A percentile compares a stretch with the other conserved stretches of the same genome.
These are phyloP conservation scores for Sminthurinus aureus DNA, from an alignment of 2,888 invertebrate species.

Conservation along the genomic window DNA sequence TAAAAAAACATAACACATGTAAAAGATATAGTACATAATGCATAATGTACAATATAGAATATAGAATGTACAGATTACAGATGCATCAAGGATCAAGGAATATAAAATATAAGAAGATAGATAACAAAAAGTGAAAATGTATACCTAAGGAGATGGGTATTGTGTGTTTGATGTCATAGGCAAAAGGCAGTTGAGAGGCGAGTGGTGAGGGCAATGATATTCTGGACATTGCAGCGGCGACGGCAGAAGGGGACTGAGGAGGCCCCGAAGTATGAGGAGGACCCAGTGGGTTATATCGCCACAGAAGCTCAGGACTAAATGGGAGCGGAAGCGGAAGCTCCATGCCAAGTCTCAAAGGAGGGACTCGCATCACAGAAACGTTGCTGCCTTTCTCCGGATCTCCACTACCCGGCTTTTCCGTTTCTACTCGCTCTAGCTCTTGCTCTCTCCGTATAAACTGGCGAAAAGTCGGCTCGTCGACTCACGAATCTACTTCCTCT, in stretches of 20 bases:
- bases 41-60: not conserved
- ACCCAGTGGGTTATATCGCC: constrained; percentile 76
- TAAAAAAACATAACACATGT: not conserved
- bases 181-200: constrained; percentile 71
- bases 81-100: no score
- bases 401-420: constrained; percentile 49
- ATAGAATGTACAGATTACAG: not conserved
- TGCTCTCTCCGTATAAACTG: constrained; percentile 22
- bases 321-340: constrained; percentile 79
- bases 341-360: constrained; percentile 65
- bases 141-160: constrained; percentile 76
- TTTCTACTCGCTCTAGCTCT: constrained; percentile 23
- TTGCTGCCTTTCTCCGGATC: constrained; percentile 49
- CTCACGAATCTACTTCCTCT: constrained; percentile 44
- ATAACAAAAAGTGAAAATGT: not conserved
- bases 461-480: constrained; percentile 40
- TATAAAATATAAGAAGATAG: no score
- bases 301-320: constrained; percentile 83
- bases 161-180: constrained; percentile 84
- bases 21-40: not conserved
- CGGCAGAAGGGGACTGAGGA: constrained; percentile 57
- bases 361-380: constrained; percentile 60
- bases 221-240: constrained; percentile 56
- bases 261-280: constrained; percentile 68
- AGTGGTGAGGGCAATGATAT: constrained; percentile 63